Conservation (phyloP, 2,797 vertebrate species). For the Pangasius mekongensis region DNA sequence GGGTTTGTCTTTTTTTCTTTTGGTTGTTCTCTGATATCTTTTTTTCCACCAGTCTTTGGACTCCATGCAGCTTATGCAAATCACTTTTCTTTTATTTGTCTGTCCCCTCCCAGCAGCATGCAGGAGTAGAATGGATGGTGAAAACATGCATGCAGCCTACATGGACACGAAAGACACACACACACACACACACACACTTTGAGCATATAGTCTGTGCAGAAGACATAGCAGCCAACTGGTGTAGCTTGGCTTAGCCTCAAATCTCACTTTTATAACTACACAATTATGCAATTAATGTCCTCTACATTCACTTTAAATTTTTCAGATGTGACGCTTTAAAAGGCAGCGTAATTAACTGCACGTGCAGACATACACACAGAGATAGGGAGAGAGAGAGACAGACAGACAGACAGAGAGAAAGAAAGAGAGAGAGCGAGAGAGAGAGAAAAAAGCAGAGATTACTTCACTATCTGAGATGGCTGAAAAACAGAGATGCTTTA, state of each 20-base stretch:
- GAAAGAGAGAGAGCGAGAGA: neutral
- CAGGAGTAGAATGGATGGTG: constrained; percentile 32
- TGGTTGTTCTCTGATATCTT: constrained; percentile 81
- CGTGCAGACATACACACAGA: too few relatives aligned
- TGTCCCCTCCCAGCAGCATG: constrained; percentile 66
- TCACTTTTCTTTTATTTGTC: constrained; percentile 78
- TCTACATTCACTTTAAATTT: neutral
- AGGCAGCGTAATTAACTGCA: neutral
- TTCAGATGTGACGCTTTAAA: neutral
- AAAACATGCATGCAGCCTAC: constrained; percentile 44
- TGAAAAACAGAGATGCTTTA: neutral
- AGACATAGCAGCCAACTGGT: neutral
- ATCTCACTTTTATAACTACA: neutral
- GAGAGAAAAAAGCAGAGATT: neutral
- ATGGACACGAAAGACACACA: constrained; percentile 35
- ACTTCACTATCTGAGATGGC: neutral
- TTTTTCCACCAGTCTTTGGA: constrained; percentile 75
- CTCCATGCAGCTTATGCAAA: constrained; percentile 90
- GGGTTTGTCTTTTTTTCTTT: constrained; percentile 79
- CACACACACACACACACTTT: constrained; percentile 12
- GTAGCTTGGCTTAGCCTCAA: constrained; percentile 4
- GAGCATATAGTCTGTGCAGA: neutral
- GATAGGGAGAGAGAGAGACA: neutral
- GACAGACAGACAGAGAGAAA: too few relatives aligned
- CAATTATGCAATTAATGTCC: neutral